phyloP scores from a whole-genome alignment of 2,888 invertebrate genomes.

The Lobophora halterata region DNA sequence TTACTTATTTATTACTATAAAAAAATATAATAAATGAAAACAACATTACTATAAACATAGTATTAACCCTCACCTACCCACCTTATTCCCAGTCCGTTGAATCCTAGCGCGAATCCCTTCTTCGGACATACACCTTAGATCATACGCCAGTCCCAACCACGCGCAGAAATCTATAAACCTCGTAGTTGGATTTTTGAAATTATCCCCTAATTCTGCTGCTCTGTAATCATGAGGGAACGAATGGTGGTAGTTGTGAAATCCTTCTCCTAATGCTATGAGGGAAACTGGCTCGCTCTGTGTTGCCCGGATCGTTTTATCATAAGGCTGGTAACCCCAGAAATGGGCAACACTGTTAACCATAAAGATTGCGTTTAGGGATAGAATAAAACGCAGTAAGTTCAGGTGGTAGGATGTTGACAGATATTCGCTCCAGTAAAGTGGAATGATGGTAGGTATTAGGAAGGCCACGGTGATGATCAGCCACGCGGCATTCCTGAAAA shows the following conservation, averaged over 20 bases:
- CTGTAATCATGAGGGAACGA: conserved; percentile 49
- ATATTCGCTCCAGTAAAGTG: conserved; percentile 18
- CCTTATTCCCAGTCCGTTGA: conserved; percentile 12
- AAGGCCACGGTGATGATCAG: conserved; percentile 2
- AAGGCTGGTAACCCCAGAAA: conserved; percentile 63
- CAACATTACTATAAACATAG: too few relatives aligned
- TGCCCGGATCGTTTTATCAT: conserved; percentile 53
- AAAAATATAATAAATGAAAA: too few relatives aligned
- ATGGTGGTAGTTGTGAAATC: conserved; percentile 54
- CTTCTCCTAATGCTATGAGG: conserved; percentile 39
- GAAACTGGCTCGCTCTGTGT: conserved; percentile 33
- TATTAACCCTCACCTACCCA: too few relatives aligned
- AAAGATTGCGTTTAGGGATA: conserved; percentile 50
- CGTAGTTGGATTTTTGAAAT: conserved; percentile 30
- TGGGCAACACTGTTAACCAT: conserved; percentile 83
- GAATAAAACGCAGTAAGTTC: conserved; percentile 14
- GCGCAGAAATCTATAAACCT: conserved; percentile 31
- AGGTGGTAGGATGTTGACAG: conserved; percentile 19
- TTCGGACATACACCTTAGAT: conserved; percentile 14
- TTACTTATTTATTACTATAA: too few relatives aligned
- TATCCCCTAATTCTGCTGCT: conserved; percentile 40
- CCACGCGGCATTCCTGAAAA: conserved; percentile 2
- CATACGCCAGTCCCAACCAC: conserved; percentile 34
- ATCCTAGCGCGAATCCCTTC: conserved; percentile 14
- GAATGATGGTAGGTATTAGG: conserved; percentile 16